Evolutionary conservation across 1,140 invertebrate species (phyloP).

Genomic region (Ylistrum balloti): DNA sequence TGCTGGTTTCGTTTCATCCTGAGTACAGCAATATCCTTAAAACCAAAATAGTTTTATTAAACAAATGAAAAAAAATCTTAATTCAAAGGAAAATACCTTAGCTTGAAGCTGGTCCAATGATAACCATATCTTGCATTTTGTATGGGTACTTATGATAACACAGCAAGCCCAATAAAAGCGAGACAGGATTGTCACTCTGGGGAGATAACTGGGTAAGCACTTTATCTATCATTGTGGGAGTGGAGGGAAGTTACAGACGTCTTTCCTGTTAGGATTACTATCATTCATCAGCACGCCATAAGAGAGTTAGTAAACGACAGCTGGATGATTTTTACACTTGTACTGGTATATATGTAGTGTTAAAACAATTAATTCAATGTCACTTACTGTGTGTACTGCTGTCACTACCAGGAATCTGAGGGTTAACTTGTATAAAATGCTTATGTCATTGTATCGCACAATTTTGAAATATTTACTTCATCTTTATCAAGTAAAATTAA

Average conservation of each 20-base stretch:
- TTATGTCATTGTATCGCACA: too few species aligned
- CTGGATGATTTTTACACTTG: too few species aligned
- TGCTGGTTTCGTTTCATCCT: background rate
- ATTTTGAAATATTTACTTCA: too few species aligned
- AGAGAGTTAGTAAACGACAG: too few species aligned
- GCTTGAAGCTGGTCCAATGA: background rate
- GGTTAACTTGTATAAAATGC: too few species aligned
- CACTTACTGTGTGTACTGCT: too few species aligned
- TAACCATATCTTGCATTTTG: background rate
- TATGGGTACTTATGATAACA: background rate
- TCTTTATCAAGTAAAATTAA: too few species aligned
- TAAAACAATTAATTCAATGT: too few species aligned
- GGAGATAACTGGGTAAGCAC: background rate
- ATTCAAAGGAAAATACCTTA: background rate
- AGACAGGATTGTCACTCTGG: background rate
- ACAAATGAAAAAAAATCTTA: background rate
- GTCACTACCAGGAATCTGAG: too few species aligned
- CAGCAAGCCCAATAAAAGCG: background rate
- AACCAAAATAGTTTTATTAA: background rate
- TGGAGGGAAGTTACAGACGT: background rate
- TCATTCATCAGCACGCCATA: too few species aligned
- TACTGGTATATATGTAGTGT: too few species aligned
- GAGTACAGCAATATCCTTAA: background rate
- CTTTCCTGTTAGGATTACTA: too few species aligned
- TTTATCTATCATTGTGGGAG: background rate